These are phyloP conservation scores for Campylomormyrus numenius DNA, from an alignment of 2,113 vertebrate species.

Conservation along the genomic window DNA sequence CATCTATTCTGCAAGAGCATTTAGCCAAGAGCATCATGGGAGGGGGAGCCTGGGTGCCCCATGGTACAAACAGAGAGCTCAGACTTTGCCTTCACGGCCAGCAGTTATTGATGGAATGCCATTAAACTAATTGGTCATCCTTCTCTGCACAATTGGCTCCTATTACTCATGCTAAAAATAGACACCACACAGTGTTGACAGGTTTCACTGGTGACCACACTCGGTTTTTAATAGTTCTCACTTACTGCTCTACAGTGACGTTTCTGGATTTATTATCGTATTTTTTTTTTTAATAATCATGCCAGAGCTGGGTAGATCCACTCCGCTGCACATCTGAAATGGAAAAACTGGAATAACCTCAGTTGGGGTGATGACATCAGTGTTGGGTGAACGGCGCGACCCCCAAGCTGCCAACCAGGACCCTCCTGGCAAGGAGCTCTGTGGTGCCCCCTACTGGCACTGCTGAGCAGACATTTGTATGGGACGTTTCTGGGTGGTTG, in stretches of 20 bases:
- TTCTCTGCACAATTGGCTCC: not conserved
- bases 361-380: not conserved
- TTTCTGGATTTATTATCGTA: not conserved
- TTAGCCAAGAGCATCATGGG: not conserved
- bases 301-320: not conserved
- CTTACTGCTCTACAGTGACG: not conserved
- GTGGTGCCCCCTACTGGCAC: not conserved
- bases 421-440: not conserved
- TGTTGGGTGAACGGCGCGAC: not conserved
- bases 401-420: not conserved
- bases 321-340: not conserved
- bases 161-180: not conserved
- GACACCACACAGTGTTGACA: not conserved
- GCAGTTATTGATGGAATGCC: not conserved
- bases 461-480: not conserved
- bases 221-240: not conserved
- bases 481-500: not conserved
- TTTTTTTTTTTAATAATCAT: not conserved
- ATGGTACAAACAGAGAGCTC: not conserved
- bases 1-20: not conserved
- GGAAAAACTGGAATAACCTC: not conserved
- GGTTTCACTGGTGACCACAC: not conserved
- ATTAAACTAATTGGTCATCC: not conserved
- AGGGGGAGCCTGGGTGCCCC: not conserved
- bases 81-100: not conserved